Evolutionary conservation across 2,888 invertebrate genomes (phyloP), one percentile per base, ranked within the genome.

Genomic region (Junonia oenone): DNA sequence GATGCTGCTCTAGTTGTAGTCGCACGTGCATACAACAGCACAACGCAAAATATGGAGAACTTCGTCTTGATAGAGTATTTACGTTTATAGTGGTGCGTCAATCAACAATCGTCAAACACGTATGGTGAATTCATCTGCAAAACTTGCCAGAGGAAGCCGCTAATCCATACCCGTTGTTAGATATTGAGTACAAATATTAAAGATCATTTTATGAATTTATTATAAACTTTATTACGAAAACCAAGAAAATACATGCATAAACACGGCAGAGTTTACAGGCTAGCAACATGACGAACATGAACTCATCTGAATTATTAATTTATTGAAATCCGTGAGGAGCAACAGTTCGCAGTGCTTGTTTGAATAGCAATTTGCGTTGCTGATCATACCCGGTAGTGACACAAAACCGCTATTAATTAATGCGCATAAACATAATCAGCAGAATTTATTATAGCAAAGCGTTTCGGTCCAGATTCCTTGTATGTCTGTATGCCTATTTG

Each of bases 291-390:
- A 40, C 45, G 46, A 48, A 56, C 54, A 35, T 48, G 56, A 58
- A 58, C 48, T 46, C 53, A 43, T 48, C 54, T 62, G 56, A 62
- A 63, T 63, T 61, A 63, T 61, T 59, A 58, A 59, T 63, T 54
- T 62, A 62, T 62, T 57, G 59, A 59, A 59, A 59, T 46, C 31
- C 43, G 54, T 49, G 40, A 50, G 40, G 51, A 60, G 55, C 60
- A 56, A 53, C 56, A 50, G 55, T 52, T 51, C 47, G 22, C 57
- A 51, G 35, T 43, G 31, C 47, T 55, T 58, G 58, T 57, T 55
- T 40, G 33, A 55, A 58, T 55, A 58, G 52, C 52, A 55, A 61
- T 61, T 61, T 61, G 58, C 55, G 51, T 55, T 51, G 54, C 59
- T 57, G 58, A 58, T 53, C 55, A 31, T 58, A 58, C 60, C 60